Evolutionary conservation across 2,888 invertebrate species (phyloP), one percentile per base, ranked within the genome.

Genomic region (Gandaritis pyraliata): DNA sequence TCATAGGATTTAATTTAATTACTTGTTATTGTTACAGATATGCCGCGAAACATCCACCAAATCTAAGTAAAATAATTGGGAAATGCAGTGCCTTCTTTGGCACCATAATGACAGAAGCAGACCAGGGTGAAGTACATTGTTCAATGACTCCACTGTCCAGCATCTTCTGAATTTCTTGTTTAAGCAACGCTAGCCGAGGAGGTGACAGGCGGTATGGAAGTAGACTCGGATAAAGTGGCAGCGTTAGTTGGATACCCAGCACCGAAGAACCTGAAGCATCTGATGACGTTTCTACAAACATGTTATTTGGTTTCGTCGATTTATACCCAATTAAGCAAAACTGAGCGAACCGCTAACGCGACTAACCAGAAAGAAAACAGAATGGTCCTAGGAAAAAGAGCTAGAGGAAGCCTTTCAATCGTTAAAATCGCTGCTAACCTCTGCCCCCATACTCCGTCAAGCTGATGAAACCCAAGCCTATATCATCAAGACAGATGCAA

Each of bases 151-250:
- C 38, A 11, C n/a, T 29, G 10, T 45, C 8, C 30, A 51, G 15
- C 58, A 58, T 58, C 18, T 50, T 49, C 12, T 7, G 43, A 2
- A 57, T 43, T 18, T 49, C 41, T 10, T 49, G 38, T 3, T 48
- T 48, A 2, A 48, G 12, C 7, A 48, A 6, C 11, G 39, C 39
- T 47, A 29, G 7, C n/a, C 49, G 48, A n/a, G 51, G 47, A 16
- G 56, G 56, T 8, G 56, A 49, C 12, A 58, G 29, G 4, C 58
- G 38, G 10, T 58, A 58, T 18, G 52, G 58, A 8, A 51, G 58
- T 66, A 7, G 74, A 80, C 52, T 71, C 74, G 0, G 71, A 67
- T 39, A 58, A 74, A 41, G 41, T 59, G 10, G 5, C 29, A 12
- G 67, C 71, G 1, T 70, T 74, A 18, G 1, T 23, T 10, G 45